A percentile compares a stretch with the other conserved stretches of the same genome.
phyloP scores from a whole-genome alignment of 2,888 invertebrate species.

The Tubulanus polymorphus region DNA sequence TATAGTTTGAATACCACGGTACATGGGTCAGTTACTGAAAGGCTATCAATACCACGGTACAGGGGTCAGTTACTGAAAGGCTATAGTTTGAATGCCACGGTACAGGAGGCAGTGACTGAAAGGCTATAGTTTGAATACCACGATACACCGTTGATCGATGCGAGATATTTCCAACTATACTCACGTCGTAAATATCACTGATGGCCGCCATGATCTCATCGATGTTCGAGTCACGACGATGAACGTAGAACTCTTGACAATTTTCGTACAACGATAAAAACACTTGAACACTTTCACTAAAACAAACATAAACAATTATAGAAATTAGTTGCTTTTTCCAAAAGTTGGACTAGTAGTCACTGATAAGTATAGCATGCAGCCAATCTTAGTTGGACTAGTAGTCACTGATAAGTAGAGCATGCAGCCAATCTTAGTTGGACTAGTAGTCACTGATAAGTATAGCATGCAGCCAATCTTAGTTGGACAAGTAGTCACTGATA shows the following conservation, averaged over 20 bases:
- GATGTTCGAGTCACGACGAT: slow-evolving; percentile 25
- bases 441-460: too few relatives aligned
- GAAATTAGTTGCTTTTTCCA: slow-evolving; percentile 7
- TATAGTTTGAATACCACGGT: neutral
- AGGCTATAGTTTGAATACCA: neutral
- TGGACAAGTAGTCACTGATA: too few relatives aligned
- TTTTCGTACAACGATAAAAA: slow-evolving; percentile 25
- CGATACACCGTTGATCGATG: too few relatives aligned
- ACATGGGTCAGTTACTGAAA: too few relatives aligned
- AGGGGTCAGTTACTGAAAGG: too few relatives aligned
- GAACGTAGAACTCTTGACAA: slow-evolving; percentile 29
- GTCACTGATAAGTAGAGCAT: too few relatives aligned
- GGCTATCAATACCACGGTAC: too few relatives aligned
- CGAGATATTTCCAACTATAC: neutral
- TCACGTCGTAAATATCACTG: slow-evolving; percentile 24
- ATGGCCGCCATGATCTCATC: slow-evolving; percentile 25
- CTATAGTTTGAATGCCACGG: neutral
- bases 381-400: too few relatives aligned
- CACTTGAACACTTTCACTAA: slow-evolving; percentile 23
- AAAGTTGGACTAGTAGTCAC: slow-evolving; percentile 17
- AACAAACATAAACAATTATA: slow-evolving; percentile 9
- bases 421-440: too few relatives aligned
- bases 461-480: too few relatives aligned
- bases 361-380: slow-evolving; percentile 18
- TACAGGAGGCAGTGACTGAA: neutral